These are phyloP conservation scores for Arion vulgaris DNA, from an alignment of 1,140 invertebrate genomes.

Conservation along the genomic window DNA sequence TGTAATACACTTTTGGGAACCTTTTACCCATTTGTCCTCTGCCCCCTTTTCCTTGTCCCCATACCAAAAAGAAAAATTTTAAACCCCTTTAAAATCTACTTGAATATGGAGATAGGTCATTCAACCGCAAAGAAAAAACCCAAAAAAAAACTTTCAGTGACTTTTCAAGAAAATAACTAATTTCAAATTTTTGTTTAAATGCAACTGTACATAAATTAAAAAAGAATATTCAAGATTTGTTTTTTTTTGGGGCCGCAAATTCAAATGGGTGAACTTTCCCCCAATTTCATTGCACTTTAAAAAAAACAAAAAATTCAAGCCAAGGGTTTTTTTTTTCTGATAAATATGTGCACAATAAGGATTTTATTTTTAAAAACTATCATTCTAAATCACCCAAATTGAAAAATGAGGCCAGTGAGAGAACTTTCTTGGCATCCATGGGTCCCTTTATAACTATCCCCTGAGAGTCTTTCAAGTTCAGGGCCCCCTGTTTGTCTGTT, in stretches of 20 bases:
- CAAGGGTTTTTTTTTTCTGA: no score
- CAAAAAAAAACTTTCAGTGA: background rate
- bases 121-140: background rate
- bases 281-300: no score
- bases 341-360: no score
- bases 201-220: no score
- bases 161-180: no score
- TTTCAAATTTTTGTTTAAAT: no score
- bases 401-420: background rate
- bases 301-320: no score
- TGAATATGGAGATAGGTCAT: constrained; percentile 6
- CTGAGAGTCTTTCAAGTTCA: background rate
- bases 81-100: constrained; percentile 67
- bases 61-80: constrained; percentile 69
- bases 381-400: no score
- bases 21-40: constrained; percentile 62
- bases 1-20: constrained; percentile 65
- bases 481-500: background rate
- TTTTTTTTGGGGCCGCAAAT: no score
- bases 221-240: no score
- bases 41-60: constrained; percentile 46
- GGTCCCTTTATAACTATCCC: background rate
- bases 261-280: no score
- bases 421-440: background rate
- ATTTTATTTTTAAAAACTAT: no score